Evolutionary conservation across 2,888 invertebrate species (phyloP).

Genomic region (Emmelina monodactyla): DNA sequence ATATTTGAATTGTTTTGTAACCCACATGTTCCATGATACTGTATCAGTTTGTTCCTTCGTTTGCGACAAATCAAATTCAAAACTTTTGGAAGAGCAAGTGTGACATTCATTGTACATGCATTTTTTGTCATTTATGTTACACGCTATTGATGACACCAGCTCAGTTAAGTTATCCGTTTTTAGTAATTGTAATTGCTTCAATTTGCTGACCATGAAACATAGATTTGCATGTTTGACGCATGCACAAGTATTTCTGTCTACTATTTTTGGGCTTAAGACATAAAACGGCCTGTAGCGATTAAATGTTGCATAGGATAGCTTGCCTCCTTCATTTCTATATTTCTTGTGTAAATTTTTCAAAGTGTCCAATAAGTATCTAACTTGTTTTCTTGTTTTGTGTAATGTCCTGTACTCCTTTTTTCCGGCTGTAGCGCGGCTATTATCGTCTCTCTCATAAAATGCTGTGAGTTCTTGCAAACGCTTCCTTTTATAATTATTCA

Average conservation of each 20-base stretch:
- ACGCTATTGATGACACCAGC: slow-evolving; percentile 8
- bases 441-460: slow-evolving; percentile 13
- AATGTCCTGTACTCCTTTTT: slow-evolving; percentile 13
- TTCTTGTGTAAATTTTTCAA: slow-evolving; percentile 11
- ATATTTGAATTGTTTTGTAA: slow-evolving; percentile 9
- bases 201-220: slow-evolving; percentile 11
- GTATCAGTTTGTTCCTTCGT: slow-evolving; percentile 3
- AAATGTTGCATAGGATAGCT: slow-evolving; percentile 1
- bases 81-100: slow-evolving; percentile 8
- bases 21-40: slow-evolving; percentile 12
- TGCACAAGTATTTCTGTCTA: slow-evolving; percentile 13
- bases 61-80: slow-evolving; percentile 5
- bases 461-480: slow-evolving; percentile 6
- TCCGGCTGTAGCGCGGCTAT: slow-evolving; percentile 13
- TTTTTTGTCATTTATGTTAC: slow-evolving; percentile 9
- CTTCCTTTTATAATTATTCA: neutral
- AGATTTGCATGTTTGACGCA: slow-evolving; percentile 14
- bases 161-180: slow-evolving; percentile 10
- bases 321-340: slow-evolving; percentile 9
- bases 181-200: slow-evolving; percentile 10
- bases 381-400: slow-evolving; percentile 9
- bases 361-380: slow-evolving; percentile 8
- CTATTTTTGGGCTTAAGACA: slow-evolving; percentile 13
- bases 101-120: slow-evolving; percentile 13
- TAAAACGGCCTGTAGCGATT: slow-evolving; percentile 7